phyloP scores from a whole-genome alignment of 1,140 invertebrate species.

The Philaenus spumarius region DNA sequence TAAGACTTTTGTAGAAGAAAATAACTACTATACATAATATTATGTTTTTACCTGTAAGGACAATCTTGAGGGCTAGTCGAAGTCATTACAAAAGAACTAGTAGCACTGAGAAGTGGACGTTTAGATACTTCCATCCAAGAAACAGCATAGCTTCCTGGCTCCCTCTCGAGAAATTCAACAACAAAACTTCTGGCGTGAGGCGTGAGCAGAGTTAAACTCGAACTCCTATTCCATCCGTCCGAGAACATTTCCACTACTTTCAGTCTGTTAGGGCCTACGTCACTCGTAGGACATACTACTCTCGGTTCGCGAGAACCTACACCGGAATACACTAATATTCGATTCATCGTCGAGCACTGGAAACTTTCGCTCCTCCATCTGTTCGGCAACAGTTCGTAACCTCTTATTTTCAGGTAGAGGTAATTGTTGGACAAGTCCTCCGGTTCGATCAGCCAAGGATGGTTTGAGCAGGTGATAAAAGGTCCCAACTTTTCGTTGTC shows the following conservation, averaged over 20 bases:
- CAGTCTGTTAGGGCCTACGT: slow-evolving; percentile 26
- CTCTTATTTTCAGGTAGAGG: slow-evolving; percentile 60
- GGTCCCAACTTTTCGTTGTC: slow-evolving; percentile 38
- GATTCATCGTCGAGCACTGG: slow-evolving; percentile 61
- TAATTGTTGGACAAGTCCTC: slow-evolving; percentile 60
- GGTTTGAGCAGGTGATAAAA: slow-evolving; percentile 53
- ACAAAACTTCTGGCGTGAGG: slow-evolving; percentile 50
- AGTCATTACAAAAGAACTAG: slow-evolving; percentile 49
- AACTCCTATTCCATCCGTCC: slow-evolving; percentile 57
- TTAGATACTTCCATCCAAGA: slow-evolving; percentile 75
- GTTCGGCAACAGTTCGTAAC: slow-evolving; percentile 47
- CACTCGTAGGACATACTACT: slow-evolving; percentile 56
- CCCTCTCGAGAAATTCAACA: slow-evolving; percentile 60
- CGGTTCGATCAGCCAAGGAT: slow-evolving; percentile 71
- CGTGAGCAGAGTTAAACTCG: slow-evolving; percentile 24
- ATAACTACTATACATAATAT: not conserved
- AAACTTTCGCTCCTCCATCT: slow-evolving; percentile 21
- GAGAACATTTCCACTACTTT: slow-evolving; percentile 58
- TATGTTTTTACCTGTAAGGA: slow-evolving; percentile 52
- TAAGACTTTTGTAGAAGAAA: too few species aligned
- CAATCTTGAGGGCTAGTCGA: slow-evolving; percentile 52
- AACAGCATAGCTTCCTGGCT: slow-evolving; percentile 61
- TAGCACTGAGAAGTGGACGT: slow-evolving; percentile 48
- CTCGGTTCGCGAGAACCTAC: slow-evolving; percentile 43
- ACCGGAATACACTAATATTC: slow-evolving; percentile 64